Base-by-base conservation (phyloP, 1,140 invertebrate species). In the Ostrea edulis region DNA sequence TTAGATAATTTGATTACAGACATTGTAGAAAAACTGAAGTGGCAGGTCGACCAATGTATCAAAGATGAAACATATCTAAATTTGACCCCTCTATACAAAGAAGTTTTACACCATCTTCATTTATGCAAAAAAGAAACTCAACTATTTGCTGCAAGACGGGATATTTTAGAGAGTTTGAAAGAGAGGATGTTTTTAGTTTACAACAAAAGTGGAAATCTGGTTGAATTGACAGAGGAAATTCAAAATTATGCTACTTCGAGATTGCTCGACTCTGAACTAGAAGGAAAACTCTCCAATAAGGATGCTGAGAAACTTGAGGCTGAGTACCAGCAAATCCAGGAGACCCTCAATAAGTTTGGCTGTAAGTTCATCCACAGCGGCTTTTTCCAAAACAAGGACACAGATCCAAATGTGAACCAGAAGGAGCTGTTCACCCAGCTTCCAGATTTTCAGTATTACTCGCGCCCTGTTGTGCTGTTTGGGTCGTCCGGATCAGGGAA, bases 41-140 rank as follows among this genome's bases (percentile, higher is more conserved):
- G 87, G n/a, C 89, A 92, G 87, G 91, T 93, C 44, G 77, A 91
- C n/a, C 51, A 84, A 25, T 68, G 77, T 22, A 52, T 85, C 20
- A 52, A 89, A 65, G 54, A 71, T 8, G 20, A 62, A 35, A 84
- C 85, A 44, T 44, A 44, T 44, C 35, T 44, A 2, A 82, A 82
- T 22, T 54, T 52, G 8, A 22, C 44, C 44, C 44, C 17, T n/a
- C 51, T 88, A 17, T 90, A 84, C 54, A 89, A 98, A 7, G 98
- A 99, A 95, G 97, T 99, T 84, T 95, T 99, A n/a, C 98, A 99
- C 93, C 98, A 99, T 96, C 95, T 99, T 11, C 98, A 98, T 92
- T 98, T 98, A 68, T 98, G 98, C 92, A 22, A 35, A 8, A 71
- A 84, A 8, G 90, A 89, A 85, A 87, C 90, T 58, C n/a, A 86